Evolutionary conservation across 2,113 vertebrate genomes (phyloP), one percentile per base, ranked within the genome.

Genomic region (Dasyprocta punctata): DNA sequence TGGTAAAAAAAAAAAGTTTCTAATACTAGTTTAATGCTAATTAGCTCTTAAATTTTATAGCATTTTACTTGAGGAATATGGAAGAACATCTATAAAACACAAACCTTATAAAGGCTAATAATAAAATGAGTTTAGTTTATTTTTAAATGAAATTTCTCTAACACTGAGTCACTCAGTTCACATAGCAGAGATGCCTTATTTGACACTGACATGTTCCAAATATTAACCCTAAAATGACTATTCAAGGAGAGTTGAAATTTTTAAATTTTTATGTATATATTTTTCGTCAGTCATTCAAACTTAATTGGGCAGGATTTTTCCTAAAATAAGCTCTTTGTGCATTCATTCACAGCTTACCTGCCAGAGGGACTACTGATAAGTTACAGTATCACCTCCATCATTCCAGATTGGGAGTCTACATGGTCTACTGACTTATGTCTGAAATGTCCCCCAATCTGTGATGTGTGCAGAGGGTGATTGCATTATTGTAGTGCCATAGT

Each of bases 121-220:
- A 52, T 47, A 69, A 93, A 92, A 30, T 60, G 10, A 67, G 0
- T 67, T 81, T 3, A 30, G 19, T 54, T 81, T 89, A 86, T 54
- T 81, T 84, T 88, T 92, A 60, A 92, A 16, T 49, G 44, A 85
- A 88, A 94, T 89, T 78, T 61, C 7, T 83, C 28, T 80, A 73
- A 58, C 8, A 61, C 19, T 81, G 30, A 90, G 1, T 60, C 56
- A 38, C 16, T 75, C 44, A 47, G 17, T 56, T 73, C 6, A 85
- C 20, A 8, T 22, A 24, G 16, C 1, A 52, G 52, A 87, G n/a
- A 75, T 5, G 8, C 28, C 38, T 20, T 69, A 82, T 81, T 65
- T 83, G 30, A 77, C 33, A 41, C 22, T 58, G 44, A 80, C 30
- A 13, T 19, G 30, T 73, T 52, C 36, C 16, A 84, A 91, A 93